Base-by-base conservation (phyloP, 2,797 vertebrate genomes). In the Darevskia mixta region DNA sequence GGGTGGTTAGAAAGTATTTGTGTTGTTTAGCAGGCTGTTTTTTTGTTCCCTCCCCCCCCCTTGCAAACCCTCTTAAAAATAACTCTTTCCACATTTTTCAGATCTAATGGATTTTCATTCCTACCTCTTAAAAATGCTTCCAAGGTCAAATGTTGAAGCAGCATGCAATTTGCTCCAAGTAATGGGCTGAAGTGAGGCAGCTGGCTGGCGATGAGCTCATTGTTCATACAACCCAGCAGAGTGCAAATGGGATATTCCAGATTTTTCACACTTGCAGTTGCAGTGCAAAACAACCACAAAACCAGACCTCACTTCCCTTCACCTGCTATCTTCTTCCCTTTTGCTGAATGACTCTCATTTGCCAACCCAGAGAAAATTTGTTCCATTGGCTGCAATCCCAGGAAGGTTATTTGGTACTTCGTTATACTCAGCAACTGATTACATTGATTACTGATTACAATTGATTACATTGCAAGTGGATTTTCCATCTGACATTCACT, bases 181-280 rank as follows among this genome's bases (percentile, higher is more conserved):
- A 89, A 86, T 91, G 82, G 91, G 80, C 66, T 91, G 38, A 87
- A 78, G 38, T 91, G 88, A 90, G 89, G 73, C 75, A 11, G 85
- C 76, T 92, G 49, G 64, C 78, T 84, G 82, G 72, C 67, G 75
- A 55, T 91, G 92, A 94, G 92, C 49, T 82, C 32, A 69, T 29
- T 13, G 17, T 27, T 89, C 81, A 84, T 82, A 67, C 67, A 91
- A 66, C 27, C 69, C 88, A 58, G 27, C 43, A 67, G 4, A 9
- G 32, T 29, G 0, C 7, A 80, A 87, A 86, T 8, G 0, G n/a
- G 8, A 35, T 11, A 49, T 64, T 87, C 61, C 0, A 69, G 13
- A 3, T 91, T 89, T 90, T 86, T 41, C 88, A 25, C 25, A 20
- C 15, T 85, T 2, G 11, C 8, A 0, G 0, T 6, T 4, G 11